These are phyloP conservation scores for Cataglyphis hispanica DNA, from an alignment of 1,140 invertebrate species.

Conservation along the genomic window DNA sequence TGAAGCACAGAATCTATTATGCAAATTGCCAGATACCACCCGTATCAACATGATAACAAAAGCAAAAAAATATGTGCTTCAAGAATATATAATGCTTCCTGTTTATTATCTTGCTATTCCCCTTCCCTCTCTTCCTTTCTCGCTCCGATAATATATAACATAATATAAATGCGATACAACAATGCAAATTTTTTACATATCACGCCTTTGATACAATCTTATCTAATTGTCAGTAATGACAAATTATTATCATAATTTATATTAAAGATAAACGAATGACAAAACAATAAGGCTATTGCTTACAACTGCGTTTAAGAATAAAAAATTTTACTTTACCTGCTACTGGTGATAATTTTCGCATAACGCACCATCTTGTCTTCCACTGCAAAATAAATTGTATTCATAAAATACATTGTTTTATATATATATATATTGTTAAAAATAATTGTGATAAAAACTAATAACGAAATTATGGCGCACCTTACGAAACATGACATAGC, in stretches of 20 bases:
- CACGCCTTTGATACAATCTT: conserved; percentile 34
- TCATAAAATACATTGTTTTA: background rate
- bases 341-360: conserved; percentile 93
- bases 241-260: conserved; percentile 25
- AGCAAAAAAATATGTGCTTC: conserved; percentile 30
- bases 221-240: conserved; percentile 40
- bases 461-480: background rate
- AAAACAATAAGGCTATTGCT: background rate
- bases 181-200: background rate
- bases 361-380: conserved; percentile 94
- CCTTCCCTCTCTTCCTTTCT: background rate
- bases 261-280: background rate
- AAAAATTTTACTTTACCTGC: conserved; percentile 88
- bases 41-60: conserved; percentile 50
- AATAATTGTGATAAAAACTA: conserved; percentile 23
- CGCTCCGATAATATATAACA: background rate
- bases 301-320: background rate
- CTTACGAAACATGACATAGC: background rate
- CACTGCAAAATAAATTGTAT: conserved; percentile 88
- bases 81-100: conserved; percentile 54
- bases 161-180: conserved; percentile 7
- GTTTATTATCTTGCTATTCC: conserved; percentile 51
- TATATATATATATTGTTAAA: background rate
- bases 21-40: conserved; percentile 53
- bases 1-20: conserved; percentile 42